Conservation (phyloP, 2,888 invertebrate genomes). For the Mythimna ferrago region DNA sequence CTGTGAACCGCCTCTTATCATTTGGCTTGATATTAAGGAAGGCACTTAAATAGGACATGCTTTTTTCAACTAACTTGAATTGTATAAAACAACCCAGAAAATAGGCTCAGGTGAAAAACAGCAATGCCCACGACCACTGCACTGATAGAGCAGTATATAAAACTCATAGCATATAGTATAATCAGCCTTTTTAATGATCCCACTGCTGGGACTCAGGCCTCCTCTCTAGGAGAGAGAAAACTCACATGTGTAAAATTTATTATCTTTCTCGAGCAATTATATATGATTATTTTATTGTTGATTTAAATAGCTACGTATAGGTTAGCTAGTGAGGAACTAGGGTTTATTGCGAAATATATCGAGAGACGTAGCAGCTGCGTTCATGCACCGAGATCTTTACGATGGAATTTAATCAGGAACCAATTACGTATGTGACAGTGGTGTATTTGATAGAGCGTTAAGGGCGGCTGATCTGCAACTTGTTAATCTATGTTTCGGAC, state of each 20-base stretch:
- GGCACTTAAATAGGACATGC: neutral
- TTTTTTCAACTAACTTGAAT: neutral
- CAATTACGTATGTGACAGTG: slow-evolving; percentile 63
- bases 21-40: too few species aligned
- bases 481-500: neutral
- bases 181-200: too few species aligned
- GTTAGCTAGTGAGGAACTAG: slow-evolving; percentile 3
- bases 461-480: slow-evolving; percentile 1
- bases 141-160: neutral
- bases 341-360: slow-evolving; percentile 58
- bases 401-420: slow-evolving; percentile 71
- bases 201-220: too few species aligned
- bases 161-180: neutral
- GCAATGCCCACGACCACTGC: too few species aligned
- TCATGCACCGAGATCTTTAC: slow-evolving; percentile 70
- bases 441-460: slow-evolving; percentile 25
- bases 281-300: slow-evolving; percentile 28
- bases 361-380: slow-evolving; percentile 69
- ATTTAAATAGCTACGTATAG: slow-evolving; percentile 23
- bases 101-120: neutral
- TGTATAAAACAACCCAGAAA: neutral
- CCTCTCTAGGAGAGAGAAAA: neutral
- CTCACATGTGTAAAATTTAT: slow-evolving; percentile 2
- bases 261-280: neutral
- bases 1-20: too few species aligned